phyloP scores from a whole-genome alignment of 2,113 vertebrate genomes.

The Anas platyrhynchos region DNA sequence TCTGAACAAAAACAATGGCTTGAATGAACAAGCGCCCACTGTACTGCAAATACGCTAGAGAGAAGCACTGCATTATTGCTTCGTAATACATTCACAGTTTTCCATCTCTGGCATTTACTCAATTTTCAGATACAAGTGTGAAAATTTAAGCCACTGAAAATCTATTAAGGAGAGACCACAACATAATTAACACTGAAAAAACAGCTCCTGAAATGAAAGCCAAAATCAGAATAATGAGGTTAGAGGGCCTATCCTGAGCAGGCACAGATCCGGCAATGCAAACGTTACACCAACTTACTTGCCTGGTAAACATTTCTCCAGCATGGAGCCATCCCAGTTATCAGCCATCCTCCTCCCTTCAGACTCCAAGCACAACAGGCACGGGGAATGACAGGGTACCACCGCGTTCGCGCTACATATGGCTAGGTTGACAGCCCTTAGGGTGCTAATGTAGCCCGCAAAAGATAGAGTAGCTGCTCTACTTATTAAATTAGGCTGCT shows the following conservation, averaged over 20 bases:
- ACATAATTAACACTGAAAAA: background rate
- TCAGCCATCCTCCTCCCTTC: background rate
- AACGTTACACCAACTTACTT: background rate
- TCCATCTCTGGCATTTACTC: background rate
- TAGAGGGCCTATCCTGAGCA: background rate
- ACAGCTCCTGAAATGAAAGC: background rate
- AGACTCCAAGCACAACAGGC: background rate
- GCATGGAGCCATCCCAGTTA: background rate
- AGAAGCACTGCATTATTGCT: background rate
- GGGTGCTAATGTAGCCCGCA: background rate
- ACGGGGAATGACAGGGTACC: background rate
- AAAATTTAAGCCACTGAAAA: background rate
- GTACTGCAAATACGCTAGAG: background rate
- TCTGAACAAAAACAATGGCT: slow-evolving; percentile 37
- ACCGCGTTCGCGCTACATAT: background rate
- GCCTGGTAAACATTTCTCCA: background rate
- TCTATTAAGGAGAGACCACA: background rate
- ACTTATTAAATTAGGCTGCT: slow-evolving; percentile 48
- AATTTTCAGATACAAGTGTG: background rate
- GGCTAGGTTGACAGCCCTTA: background rate
- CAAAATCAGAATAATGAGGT: background rate
- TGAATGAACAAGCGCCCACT: background rate
- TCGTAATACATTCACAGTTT: background rate
- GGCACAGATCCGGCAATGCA: background rate
- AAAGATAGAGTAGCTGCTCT: background rate